Conservation (phyloP, 2,113 vertebrate genomes). For the Pelecanoides urinatrix region DNA sequence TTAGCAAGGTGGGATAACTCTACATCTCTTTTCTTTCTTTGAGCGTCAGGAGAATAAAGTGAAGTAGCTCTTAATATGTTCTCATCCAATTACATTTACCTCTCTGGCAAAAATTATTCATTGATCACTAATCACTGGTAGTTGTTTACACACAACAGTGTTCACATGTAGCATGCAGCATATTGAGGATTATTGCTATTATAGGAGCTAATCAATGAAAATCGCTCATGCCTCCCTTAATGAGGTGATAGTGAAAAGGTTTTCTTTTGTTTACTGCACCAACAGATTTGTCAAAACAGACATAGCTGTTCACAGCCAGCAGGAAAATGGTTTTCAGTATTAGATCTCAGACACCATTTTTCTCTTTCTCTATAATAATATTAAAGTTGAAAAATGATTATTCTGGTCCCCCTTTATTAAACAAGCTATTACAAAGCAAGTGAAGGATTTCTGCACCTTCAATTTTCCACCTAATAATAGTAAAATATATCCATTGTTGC, state of each 20-base stretch:
- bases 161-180: conserved; percentile 33
- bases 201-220: conserved; percentile 73
- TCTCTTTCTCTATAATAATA: conserved; percentile 53
- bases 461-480: conserved; percentile 54
- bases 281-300: conserved; percentile 57
- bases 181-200: conserved; percentile 63
- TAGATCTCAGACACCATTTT: conserved; percentile 38
- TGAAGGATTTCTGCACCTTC: conserved; percentile 56
- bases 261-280: conserved; percentile 55
- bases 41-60: conserved; percentile 48
- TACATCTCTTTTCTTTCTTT: neutral
- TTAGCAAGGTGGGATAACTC: conserved; percentile 43
- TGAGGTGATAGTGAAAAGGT: conserved; percentile 55
- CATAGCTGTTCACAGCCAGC: conserved; percentile 53
- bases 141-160: conserved; percentile 70
- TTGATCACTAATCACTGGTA: conserved; percentile 71
- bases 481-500: conserved; percentile 43
- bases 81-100: conserved; percentile 53
- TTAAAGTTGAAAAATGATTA: conserved; percentile 57
- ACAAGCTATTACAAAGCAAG: conserved; percentile 50
- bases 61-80: conserved; percentile 52
- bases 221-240: conserved; percentile 56
- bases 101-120: conserved; percentile 67
- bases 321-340: conserved; percentile 49
- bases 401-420: conserved; percentile 36